Base-by-base conservation (phyloP, 2,113 vertebrate genomes). In the Dasyornis broadbenti region DNA sequence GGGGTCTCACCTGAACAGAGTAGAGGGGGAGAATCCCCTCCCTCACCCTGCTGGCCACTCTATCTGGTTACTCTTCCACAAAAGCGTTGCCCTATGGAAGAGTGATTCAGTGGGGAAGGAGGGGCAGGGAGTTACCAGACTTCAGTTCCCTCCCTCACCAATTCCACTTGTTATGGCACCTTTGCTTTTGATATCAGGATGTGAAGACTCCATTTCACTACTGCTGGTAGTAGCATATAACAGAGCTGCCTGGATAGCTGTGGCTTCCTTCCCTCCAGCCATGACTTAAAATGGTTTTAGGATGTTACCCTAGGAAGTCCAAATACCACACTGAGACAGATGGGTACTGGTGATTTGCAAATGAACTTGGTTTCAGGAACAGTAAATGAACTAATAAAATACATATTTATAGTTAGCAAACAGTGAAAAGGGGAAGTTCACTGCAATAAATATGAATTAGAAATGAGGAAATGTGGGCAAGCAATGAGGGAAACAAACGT, bases 31-130 rank as follows among this genome's bases (percentile, higher is more conserved):
- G 26, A 82, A 35, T 49, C 31, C 27, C 12, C 26, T 49, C 30
- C 30, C 26, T 69, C 6, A 7, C 33, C 21, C 26, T 83, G 40
- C 71, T 40, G 35, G 35, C 27, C 22, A 24, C 31, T 35, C n/a
- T 27, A 27, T 4, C 26, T 49, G 31, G 15, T 28, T 70, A 42
- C 8, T 54, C 9, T 57, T 61, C 24, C 61, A n/a, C 6, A 7
- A 5, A n/a, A 78, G 18, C 0, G 0, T 24, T 70, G 17, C 47
- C 52, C 30, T 23, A 0, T 6, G 44, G 39, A 53, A 26, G 13
- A 60, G 31, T 9, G 52, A 71, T 63, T 63, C 54, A 16, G 9
- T 20, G 27, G 11, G 57, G 24, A 52, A 33, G 33, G 52, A 49
- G n/a, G 4, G n/a, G 37, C 18, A 17, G 8, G 50, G 26, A 66